Percentiles rank a stretch among this genome's conserved stretches.
Conservation (phyloP, 2,797 vertebrate genomes). For the Ctenopoma multispine region DNA sequence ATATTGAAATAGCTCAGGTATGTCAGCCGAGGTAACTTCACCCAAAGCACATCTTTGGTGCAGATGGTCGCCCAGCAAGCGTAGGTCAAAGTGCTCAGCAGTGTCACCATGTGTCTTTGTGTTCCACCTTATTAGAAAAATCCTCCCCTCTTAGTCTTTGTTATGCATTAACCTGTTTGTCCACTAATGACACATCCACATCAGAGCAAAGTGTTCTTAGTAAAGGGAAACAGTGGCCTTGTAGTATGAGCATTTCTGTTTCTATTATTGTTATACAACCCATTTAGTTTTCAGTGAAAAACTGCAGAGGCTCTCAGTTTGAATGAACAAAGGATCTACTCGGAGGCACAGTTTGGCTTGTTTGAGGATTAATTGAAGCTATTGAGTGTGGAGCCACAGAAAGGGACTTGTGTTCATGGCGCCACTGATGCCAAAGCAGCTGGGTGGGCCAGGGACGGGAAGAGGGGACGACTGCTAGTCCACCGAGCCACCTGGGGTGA, state of each 20-base stretch:
- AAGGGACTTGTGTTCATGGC: constrained; percentile 72
- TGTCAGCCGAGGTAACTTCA: constrained; percentile 16
- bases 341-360: constrained; percentile 59
- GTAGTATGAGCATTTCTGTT: constrained; percentile 21
- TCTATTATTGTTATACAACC: constrained; percentile 34
- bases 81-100: constrained; percentile 46
- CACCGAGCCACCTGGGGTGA: constrained; percentile 66
- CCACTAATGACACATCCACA: constrained; percentile 17
- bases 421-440: constrained; percentile 75
- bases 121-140: constrained; percentile 21
- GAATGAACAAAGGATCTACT: constrained; percentile 65
- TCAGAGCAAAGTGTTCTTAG: constrained; percentile 17
- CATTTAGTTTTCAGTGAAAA: constrained; percentile 41
- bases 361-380: constrained; percentile 72
- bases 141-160: constrained; percentile 43
- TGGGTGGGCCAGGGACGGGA: constrained; percentile 60
- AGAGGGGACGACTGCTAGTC: constrained; percentile 50
- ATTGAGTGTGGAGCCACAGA: constrained; percentile 71
- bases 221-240: constrained; percentile 20
- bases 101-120: constrained; percentile 36
- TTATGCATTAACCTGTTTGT: constrained; percentile 29
- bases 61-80: constrained; percentile 57
- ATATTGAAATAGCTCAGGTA: constrained; percentile 52
- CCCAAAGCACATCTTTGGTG: constrained; percentile 23
- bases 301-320: constrained; percentile 38